A percentile compares a stretch with the other conserved stretches of the same genome.
These are phyloP conservation scores for Syrrhaptes paradoxus DNA, from an alignment of 2,113 vertebrate genomes.

Conservation along the genomic window DNA sequence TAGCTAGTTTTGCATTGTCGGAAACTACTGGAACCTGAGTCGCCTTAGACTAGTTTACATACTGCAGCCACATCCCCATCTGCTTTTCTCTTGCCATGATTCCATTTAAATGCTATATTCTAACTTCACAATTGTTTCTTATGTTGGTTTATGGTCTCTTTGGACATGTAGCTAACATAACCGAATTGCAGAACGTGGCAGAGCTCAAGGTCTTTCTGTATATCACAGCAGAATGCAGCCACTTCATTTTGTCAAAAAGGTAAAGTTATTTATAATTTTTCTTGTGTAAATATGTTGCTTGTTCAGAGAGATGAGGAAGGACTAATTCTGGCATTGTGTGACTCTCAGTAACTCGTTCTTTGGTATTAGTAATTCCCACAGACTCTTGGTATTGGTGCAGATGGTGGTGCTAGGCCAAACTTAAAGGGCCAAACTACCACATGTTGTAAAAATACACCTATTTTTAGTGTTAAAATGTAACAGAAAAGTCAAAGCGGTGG, in stretches of 20 bases:
- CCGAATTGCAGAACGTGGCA: fast-evolving
- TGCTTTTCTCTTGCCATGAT: neutral
- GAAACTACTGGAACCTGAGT: neutral
- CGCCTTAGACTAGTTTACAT: constrained; percentile 25
- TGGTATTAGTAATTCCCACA: neutral
- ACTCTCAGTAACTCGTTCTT: neutral
- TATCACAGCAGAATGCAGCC: neutral
- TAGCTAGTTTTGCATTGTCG: neutral
- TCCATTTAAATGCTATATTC: neutral
- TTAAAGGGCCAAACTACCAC: neutral
- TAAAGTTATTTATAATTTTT: neutral
- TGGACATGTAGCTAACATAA: neutral
- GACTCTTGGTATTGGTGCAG: neutral
- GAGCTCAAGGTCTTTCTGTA: fast-evolving
- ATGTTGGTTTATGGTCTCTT: neutral
- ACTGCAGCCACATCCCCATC: neutral
- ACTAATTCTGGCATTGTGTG: neutral
- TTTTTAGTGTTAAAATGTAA: neutral
- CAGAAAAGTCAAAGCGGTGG: neutral
- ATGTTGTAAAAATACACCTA: neutral
- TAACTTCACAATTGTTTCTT: neutral
- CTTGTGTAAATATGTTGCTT: neutral
- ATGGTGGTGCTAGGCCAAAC: neutral
- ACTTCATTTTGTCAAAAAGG: neutral
- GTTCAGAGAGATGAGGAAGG: neutral